Percentiles rank a stretch among this genome's conserved stretches.
Evolutionary conservation across 2,888 invertebrate species (phyloP).

Genomic region (Drosophila affinis): DNA sequence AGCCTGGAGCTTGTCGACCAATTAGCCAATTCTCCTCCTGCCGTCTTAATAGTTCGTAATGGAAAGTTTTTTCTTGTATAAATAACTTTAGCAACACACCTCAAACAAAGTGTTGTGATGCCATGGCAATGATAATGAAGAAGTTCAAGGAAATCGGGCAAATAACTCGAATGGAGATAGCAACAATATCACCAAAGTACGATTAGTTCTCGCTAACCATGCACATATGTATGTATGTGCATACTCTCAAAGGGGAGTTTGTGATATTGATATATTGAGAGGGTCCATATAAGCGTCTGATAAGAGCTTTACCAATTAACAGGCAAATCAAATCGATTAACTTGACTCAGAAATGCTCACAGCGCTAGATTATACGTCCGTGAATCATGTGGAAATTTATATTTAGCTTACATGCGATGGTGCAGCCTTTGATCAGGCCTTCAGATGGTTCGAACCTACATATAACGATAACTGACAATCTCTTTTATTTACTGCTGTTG

Average conservation of each 20-base stretch:
- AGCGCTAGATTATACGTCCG: neutral
- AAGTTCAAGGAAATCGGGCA: slow-evolving; percentile 23
- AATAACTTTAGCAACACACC: neutral
- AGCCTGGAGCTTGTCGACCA: neutral
- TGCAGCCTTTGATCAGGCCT: too few species aligned
- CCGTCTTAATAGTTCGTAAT: too few species aligned
- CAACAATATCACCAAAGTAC: neutral
- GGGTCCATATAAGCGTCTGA: neutral
- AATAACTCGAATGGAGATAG: neutral
- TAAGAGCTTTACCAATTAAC: neutral
- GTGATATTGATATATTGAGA: neutral
- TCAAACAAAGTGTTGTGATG: slow-evolving; percentile 7
- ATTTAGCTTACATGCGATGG: neutral
- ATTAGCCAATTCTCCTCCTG: neutral
- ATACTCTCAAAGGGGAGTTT: neutral
- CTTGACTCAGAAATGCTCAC: neutral
- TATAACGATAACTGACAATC: neutral
- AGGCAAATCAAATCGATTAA: slow-evolving; percentile 1
- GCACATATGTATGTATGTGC: neutral
- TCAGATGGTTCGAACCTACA: too few species aligned
- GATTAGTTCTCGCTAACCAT: too few species aligned
- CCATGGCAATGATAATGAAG: slow-evolving; percentile 11
- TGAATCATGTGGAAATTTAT: neutral
- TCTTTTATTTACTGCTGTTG: slow-evolving; percentile 13
- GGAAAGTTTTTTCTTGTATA: slow-evolving; percentile 6